These are phyloP conservation scores for Rhimphoctona megacephalus DNA, from an alignment of 2,888 invertebrate species.

Conservation along the genomic window DNA sequence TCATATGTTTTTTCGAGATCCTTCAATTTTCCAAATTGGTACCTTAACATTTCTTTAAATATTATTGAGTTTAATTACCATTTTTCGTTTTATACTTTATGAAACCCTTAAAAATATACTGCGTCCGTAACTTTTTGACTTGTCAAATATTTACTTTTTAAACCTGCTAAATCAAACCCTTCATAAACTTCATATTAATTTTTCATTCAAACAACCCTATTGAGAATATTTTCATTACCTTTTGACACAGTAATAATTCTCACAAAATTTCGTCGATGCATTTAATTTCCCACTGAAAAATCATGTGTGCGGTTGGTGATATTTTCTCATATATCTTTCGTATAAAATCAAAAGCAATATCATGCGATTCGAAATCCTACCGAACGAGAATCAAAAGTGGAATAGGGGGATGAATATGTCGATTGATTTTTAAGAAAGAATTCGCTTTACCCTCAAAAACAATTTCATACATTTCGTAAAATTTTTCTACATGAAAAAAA, in stretches of 20 bases:
- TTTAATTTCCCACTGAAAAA: neutral
- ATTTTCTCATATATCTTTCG: neutral
- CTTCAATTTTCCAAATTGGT: neutral
- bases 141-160: neutral
- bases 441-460: neutral
- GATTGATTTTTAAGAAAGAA: neutral
- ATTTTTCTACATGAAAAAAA: neutral
- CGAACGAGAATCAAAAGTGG: neutral
- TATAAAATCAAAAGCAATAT: neutral
- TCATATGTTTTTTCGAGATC: neutral
- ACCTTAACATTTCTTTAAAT: neutral
- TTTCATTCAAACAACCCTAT: neutral
- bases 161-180: neutral
- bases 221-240: constrained; percentile 27
- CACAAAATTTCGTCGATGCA: constrained; percentile 5
- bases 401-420: neutral
- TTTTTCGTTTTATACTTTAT: neutral
- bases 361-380: neutral
- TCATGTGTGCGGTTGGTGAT: neutral
- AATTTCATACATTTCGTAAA: neutral
- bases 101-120: neutral
- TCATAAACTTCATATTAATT: no score
- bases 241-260: neutral
- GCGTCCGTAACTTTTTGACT: neutral
- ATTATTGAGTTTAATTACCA: no score